Evolutionary conservation across 2,888 invertebrate species (phyloP).

Genomic region (Dorcus parallelipipedus): DNA sequence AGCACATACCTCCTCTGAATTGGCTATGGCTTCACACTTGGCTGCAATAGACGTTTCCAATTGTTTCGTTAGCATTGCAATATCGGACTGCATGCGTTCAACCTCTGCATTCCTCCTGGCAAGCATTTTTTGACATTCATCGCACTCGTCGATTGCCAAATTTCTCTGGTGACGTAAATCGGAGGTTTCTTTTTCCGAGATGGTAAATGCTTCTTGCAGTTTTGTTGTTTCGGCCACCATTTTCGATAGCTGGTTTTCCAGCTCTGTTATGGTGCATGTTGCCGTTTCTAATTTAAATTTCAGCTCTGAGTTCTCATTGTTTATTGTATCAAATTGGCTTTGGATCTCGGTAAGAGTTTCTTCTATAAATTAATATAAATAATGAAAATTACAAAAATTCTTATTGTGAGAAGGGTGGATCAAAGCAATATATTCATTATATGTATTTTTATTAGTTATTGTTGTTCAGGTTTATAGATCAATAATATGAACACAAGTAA

Average conservation of each 20-base stretch:
- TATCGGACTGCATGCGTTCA: conserved; percentile 67
- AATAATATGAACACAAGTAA: too few relatives aligned
- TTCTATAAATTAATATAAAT: conserved; percentile 44
- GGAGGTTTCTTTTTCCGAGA: conserved; percentile 63
- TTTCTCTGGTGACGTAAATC: conserved; percentile 69
- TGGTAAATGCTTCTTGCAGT: conserved; percentile 60
- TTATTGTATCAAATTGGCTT: conserved; percentile 55
- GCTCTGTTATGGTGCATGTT: conserved; percentile 60
- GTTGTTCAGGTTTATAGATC: too few relatives aligned
- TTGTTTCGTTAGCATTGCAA: conserved; percentile 68
- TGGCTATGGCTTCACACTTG: conserved; percentile 79
- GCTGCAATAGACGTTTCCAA: conserved; percentile 71
- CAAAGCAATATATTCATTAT: too few relatives aligned
- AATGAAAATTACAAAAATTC: neutral
- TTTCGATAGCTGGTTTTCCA: conserved; percentile 62
- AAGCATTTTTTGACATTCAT: conserved; percentile 67
- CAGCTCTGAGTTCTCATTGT: conserved; percentile 62
- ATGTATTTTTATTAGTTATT: too few relatives aligned
- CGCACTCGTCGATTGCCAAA: conserved; percentile 70
- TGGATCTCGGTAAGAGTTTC: conserved; percentile 56
- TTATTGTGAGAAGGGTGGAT: too few relatives aligned
- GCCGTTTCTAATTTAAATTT: conserved; percentile 60
- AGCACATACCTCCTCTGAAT: conserved; percentile 76
- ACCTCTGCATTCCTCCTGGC: conserved; percentile 71
- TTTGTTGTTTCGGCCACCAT: conserved; percentile 63